Conservation (phyloP, 2,113 vertebrate genomes). For the Tachycineta bicolor region DNA sequence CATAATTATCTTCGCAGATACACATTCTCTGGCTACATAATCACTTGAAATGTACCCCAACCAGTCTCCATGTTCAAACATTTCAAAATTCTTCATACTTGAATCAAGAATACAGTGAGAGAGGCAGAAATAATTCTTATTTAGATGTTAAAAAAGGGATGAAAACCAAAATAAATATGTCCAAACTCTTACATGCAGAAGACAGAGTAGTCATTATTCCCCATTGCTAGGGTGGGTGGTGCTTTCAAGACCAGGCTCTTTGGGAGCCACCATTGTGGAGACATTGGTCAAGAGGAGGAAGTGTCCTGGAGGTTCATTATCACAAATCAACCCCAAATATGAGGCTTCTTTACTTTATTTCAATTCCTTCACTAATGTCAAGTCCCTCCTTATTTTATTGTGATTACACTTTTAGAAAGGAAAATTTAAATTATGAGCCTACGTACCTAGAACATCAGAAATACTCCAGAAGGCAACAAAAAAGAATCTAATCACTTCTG, state of each 20-base stretch:
- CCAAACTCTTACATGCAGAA: not conserved
- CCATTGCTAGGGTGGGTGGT: rapidly evolving
- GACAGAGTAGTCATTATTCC: not conserved
- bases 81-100: not conserved
- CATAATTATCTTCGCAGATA: slow-evolving; percentile 18
- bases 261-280: not conserved
- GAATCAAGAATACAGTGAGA: not conserved
- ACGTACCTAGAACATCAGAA: not conserved
- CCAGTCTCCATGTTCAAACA: not conserved
- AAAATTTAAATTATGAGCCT: not conserved
- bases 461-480: not conserved
- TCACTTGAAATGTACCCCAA: not conserved
- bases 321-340: not conserved
- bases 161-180: not conserved
- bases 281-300: not conserved
- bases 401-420: not conserved
- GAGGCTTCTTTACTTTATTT: not conserved
- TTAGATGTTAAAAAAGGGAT: not conserved
- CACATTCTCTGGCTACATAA: not conserved
- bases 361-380: not conserved
- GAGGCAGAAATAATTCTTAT: not conserved
- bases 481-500: not conserved
- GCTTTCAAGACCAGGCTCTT: not conserved
- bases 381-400: not conserved
- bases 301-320: not conserved